Conservation (phyloP, 1,140 invertebrate genomes). For the Dreissena polymorpha region DNA sequence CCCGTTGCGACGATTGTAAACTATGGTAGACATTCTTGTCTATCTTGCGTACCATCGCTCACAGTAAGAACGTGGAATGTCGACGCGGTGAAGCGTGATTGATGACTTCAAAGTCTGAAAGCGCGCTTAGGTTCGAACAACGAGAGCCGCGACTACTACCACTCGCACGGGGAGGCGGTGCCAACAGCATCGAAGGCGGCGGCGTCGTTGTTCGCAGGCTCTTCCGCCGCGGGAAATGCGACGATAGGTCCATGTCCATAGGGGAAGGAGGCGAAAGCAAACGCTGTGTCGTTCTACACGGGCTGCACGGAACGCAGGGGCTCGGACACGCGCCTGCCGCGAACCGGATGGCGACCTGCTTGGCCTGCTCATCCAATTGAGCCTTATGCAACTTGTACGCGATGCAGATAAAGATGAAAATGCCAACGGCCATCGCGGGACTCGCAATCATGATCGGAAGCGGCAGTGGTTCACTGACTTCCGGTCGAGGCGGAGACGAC, state of each 20-base stretch:
- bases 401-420: conserved; percentile 48
- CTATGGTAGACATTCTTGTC: too few species aligned
- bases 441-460: conserved; percentile 43
- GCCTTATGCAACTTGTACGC: conserved; percentile 37
- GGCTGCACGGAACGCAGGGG: conserved; percentile 13
- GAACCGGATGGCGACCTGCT: conserved; percentile 17
- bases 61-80: conserved; percentile 40
- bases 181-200: neutral
- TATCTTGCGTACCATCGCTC: neutral
- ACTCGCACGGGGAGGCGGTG: neutral
- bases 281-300: neutral
- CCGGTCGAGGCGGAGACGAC: neutral
- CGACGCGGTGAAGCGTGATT: conserved; percentile 22
- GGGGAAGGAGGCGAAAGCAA: neutral
- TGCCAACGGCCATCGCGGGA: conserved; percentile 33
- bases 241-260: conserved; percentile 1
- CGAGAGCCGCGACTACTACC: conserved; percentile 19
- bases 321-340: conserved; percentile 22
- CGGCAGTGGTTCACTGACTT: conserved; percentile 1
- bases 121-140: conserved; percentile 37
- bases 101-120: conserved; percentile 30
- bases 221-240: conserved; percentile 14
- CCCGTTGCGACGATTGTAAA: too few species aligned
- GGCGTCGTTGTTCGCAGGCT: conserved; percentile 19
- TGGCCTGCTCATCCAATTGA: conserved; percentile 42